Base-by-base conservation (phyloP, 2,797 vertebrate species). In the Tenualosa thibaudeaui region DNA sequence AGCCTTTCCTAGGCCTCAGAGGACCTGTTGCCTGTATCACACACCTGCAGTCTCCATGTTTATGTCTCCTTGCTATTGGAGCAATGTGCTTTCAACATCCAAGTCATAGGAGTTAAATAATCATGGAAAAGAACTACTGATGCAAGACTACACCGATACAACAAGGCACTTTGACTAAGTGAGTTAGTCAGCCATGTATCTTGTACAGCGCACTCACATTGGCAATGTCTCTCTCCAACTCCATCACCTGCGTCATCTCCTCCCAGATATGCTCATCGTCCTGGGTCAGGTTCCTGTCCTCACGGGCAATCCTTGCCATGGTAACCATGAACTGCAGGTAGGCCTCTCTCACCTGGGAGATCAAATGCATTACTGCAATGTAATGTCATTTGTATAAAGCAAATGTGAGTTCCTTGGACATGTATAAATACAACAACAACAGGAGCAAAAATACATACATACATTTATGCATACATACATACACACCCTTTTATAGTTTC, bases 301-400 rank as follows among this genome's bases (percentile, higher is more conserved):
- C 96, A 31, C 98, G 92, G 62, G 97, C 96, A 93, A 99, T 98
- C 84, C 91, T 95, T 1, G 96, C 98, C 10, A 98, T 93, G 0
- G 95, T 94, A 88, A 96, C 90, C 98, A 99, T 99, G 93, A 98
- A 97, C 90, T 97, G 96, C 84, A 98, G 94, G 87, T 99, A 99
- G 85, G 98, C 97, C 37, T 97, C 94, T 84, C 96, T 96, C 84
- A 98, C 98, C 98, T 99, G 88, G 8, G 1, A 22, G 6, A 50
- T 58, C 24, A 3, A 0, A 3, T 15, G 68, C n/a, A 46, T 56
- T 17, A 71, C n/a, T 62, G 6, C 24, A 54, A 51, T 51, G 6
- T 17, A 5, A 54, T 31, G 24, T n/a, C 19, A 17, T n/a, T 85
- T 46, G 31, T n/a, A 56, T 78, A 40, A 62, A 24, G 58, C 22